Evolutionary conservation across 2,113 vertebrate genomes (phyloP).

Genomic region (Pseudorectes ferrugineus): DNA sequence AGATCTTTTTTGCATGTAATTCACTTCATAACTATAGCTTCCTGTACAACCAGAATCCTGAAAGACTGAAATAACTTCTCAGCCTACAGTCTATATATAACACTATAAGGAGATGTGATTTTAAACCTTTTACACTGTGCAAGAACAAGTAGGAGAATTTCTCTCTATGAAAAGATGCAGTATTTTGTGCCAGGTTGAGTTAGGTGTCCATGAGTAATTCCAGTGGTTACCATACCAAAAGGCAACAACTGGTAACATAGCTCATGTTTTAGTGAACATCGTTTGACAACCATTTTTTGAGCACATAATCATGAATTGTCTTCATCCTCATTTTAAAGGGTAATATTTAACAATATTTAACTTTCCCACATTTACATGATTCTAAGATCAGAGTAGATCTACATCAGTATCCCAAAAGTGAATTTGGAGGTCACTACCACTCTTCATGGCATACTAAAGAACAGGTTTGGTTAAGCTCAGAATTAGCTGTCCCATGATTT

Average conservation of each 20-base stretch:
- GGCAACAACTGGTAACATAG: neutral
- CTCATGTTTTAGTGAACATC: neutral
- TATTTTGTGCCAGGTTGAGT: neutral
- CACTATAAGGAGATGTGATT: neutral
- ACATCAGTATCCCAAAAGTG: neutral
- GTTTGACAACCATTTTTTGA: neutral
- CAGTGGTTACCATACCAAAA: neutral
- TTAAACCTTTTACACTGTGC: neutral
- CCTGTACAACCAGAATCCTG: too few species aligned
- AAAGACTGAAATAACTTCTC: conserved; percentile 6
- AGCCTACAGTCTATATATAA: neutral
- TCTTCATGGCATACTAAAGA: neutral
- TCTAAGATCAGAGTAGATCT: neutral
- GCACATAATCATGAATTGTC: neutral
- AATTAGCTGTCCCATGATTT: neutral
- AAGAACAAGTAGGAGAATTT: neutral
- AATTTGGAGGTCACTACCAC: neutral
- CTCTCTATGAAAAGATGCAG: neutral
- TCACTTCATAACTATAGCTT: too few species aligned
- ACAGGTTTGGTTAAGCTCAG: neutral
- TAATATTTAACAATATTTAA: neutral
- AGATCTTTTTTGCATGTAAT: too few species aligned
- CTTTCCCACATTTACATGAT: neutral
- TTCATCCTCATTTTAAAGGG: neutral
- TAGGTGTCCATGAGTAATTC: neutral